Evolutionary conservation across 2,797 vertebrate genomes (phyloP).

Genomic region (Sebastes taczanowskii): DNA sequence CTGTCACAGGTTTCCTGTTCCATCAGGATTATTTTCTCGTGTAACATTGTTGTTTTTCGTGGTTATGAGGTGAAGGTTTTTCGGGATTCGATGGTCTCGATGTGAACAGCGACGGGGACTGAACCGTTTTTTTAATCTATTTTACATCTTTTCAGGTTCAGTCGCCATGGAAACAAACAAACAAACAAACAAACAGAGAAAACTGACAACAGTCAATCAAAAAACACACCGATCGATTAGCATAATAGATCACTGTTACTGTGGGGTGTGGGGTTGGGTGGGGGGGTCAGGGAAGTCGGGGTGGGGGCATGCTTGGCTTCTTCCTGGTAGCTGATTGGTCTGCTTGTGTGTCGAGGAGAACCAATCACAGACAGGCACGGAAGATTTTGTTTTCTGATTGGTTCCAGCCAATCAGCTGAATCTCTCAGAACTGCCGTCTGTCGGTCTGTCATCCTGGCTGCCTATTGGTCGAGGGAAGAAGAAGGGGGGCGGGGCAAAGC

Average conservation of each 20-base stretch:
- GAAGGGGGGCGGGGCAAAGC: constrained; percentile 14
- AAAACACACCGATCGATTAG: constrained; percentile 83
- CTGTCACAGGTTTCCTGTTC: constrained; percentile 66
- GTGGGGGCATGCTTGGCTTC: constrained; percentile 75
- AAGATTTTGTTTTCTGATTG: constrained; percentile 67
- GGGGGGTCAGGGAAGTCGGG: neutral
- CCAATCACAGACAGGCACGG: constrained; percentile 62
- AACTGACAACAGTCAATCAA: constrained; percentile 81
- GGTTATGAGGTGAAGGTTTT: constrained; percentile 66
- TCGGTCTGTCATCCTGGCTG: constrained; percentile 37
- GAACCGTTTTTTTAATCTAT: constrained; percentile 63
- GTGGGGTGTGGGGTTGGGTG: constrained; percentile 24
- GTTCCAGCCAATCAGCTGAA: constrained; percentile 79
- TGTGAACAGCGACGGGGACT: constrained; percentile 58
- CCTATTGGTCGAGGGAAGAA: constrained; percentile 52
- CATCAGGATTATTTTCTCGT: constrained; percentile 62
- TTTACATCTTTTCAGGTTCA: constrained; percentile 69
- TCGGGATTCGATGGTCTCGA: constrained; percentile 49
- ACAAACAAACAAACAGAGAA: constrained; percentile 70
- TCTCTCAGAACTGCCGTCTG: constrained; percentile 33
- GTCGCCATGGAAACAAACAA: constrained; percentile 61
- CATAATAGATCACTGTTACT: constrained; percentile 83
- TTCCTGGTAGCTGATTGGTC: constrained; percentile 67
- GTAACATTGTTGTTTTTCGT: constrained; percentile 45
- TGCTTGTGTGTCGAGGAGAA: constrained; percentile 37